These are phyloP conservation scores for Caenorhabditis virilis DNA, from an alignment of 2,888 invertebrate genomes.

Conservation along the genomic window DNA sequence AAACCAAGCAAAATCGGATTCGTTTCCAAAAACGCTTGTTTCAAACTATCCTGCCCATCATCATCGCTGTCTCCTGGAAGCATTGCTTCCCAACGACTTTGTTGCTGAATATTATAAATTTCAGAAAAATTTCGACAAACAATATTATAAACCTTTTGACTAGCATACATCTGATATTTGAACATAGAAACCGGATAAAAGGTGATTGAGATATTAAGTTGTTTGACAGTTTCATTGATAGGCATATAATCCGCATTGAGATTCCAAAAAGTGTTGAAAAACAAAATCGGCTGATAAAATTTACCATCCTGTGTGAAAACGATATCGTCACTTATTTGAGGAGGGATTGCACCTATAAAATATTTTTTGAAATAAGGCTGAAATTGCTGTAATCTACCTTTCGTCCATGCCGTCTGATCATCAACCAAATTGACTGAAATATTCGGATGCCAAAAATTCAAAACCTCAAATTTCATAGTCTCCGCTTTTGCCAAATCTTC, in stretches of 20 bases:
- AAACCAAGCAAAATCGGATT: slow-evolving; percentile 83
- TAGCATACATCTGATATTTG: slow-evolving; percentile 97
- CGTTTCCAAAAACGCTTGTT: slow-evolving; percentile 91
- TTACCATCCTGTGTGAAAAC: slow-evolving; percentile 77
- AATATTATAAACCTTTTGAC: slow-evolving; percentile 76
- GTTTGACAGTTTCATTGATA: slow-evolving; percentile 81
- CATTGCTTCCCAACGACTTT: slow-evolving; percentile 61
- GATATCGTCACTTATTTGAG: slow-evolving; percentile 47
- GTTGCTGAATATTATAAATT: too few relatives aligned
- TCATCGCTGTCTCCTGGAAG: slow-evolving; percentile 71
- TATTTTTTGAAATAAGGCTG: not conserved
- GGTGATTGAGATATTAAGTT: slow-evolving; percentile 70
- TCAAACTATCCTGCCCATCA: slow-evolving; percentile 75
- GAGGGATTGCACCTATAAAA: slow-evolving; percentile 36
- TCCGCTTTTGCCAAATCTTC: slow-evolving; percentile 73
- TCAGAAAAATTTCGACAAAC: too few relatives aligned
- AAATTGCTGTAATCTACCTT: slow-evolving; percentile 58
- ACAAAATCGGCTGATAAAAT: slow-evolving; percentile 89
- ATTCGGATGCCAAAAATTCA: slow-evolving; percentile 99
- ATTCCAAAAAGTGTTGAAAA: slow-evolving; percentile 98
- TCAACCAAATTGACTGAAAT: slow-evolving; percentile 90
- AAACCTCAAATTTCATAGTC: slow-evolving; percentile 70
- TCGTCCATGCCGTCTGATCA: slow-evolving; percentile 92
- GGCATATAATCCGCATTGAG: slow-evolving; percentile 83
- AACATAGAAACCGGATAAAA: slow-evolving; percentile 87